Evolutionary conservation across 2,888 invertebrate species (phyloP).

Genomic region (Drosophila incognita): DNA sequence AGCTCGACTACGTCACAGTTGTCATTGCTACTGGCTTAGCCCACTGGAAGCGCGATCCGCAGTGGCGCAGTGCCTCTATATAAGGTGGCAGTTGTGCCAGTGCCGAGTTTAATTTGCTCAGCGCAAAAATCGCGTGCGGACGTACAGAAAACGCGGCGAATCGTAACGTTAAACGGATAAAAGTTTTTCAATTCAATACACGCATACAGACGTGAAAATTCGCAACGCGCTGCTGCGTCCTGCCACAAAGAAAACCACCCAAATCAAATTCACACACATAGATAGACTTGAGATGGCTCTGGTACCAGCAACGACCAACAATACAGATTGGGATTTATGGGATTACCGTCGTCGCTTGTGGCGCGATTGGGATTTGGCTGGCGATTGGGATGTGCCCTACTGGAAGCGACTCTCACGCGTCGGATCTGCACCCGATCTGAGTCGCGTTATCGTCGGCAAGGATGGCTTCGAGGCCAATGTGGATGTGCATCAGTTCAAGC

Average conservation of each 20-base stretch:
- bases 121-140: constrained; percentile 81
- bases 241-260: constrained; percentile 16
- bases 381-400: constrained; percentile 83
- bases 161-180: constrained; percentile 43
- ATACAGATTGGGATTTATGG: constrained; percentile 83
- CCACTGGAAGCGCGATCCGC: constrained; percentile 46
- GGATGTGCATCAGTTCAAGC: constrained; percentile 89
- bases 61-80: constrained; percentile 65
- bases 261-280: constrained; percentile 21
- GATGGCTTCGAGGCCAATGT: constrained; percentile 89
- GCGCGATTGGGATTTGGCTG: constrained; percentile 83
- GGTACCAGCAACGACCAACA: constrained; percentile 76
- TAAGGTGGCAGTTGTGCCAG: constrained; percentile 74
- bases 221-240: constrained; percentile 70
- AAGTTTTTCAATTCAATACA: constrained; percentile 29
- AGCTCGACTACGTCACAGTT: constrained; percentile 59
- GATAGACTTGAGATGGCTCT: constrained; percentile 74
- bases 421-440: constrained; percentile 84
- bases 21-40: constrained; percentile 60
- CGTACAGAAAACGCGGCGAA: constrained; percentile 66
- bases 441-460: constrained; percentile 86
- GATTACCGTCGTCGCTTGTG: constrained; percentile 83
- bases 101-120: constrained; percentile 83
- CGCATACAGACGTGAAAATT: constrained; percentile 38
- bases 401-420: constrained; percentile 83